phyloP scores from a whole-genome alignment of 1,140 invertebrate species.

The Monomorium pharaonis region DNA sequence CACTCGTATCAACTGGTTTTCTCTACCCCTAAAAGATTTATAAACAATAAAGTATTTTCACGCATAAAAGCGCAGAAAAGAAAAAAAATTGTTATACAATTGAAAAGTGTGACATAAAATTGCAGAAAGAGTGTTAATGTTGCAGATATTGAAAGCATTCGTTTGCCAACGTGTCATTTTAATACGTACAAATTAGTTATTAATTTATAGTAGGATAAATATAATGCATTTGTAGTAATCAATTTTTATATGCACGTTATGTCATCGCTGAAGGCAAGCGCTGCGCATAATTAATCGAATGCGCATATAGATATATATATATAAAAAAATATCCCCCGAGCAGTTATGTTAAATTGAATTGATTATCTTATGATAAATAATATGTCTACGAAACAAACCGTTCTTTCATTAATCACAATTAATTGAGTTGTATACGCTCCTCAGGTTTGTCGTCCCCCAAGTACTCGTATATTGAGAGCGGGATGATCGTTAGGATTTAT shows the following conservation, averaged over 20 bases:
- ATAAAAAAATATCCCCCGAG: background rate
- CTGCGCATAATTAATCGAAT: background rate
- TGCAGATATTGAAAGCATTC: background rate
- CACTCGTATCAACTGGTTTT: background rate
- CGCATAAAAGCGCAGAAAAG: background rate
- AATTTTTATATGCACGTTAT: background rate
- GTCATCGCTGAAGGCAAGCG: background rate
- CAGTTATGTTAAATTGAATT: slow-evolving; percentile 4
- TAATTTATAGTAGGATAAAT: background rate
- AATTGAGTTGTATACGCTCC: background rate
- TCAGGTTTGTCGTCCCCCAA: background rate
- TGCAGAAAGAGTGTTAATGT: background rate
- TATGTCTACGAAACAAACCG: background rate
- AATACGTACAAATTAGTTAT: background rate
- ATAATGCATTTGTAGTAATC: background rate
- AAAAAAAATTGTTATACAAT: background rate
- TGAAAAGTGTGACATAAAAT: background rate
- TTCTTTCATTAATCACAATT: slow-evolving; percentile 5
- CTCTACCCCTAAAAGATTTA: background rate
- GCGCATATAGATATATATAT: background rate
- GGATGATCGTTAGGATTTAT: background rate
- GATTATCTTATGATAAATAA: slow-evolving; percentile 5
- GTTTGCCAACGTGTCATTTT: background rate
- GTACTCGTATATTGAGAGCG: background rate
- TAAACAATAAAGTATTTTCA: background rate